Base-by-base conservation (phyloP, 2,797 vertebrate species). In the Cottoperca gobio region DNA sequence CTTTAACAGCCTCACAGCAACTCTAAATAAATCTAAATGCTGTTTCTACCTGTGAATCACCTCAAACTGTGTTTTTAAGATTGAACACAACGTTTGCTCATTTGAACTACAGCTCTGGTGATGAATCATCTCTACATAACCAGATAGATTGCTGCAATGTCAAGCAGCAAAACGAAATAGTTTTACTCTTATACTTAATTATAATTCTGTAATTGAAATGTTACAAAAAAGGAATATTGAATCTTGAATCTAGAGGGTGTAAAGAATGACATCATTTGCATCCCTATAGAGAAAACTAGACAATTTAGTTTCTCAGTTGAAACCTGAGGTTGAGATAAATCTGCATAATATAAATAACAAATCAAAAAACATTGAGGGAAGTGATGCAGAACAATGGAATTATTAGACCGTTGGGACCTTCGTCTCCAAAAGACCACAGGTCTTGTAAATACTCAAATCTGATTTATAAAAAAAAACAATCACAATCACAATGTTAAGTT, bases 341-440 rank as follows among this genome's bases (percentile, higher is more conserved):
- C 48, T 59, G 71, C 28, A 54, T 17, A 73, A 63, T 75, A 35
- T 24, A 43, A 37, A 64, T 59, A 83, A 26, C 35, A 70, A 57
- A 58, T 63, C 2, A 2, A 42, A 62, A 57, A 61, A 55, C 35
- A 66, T 16, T 37, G 53, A 21, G 21, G 40, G 9, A 54, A 69
- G 53, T 53, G 0, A 43, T 60, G 40, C 40, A 52, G 31, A 73
- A 64, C 52, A 65, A 43, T 28, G 31, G 31, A 60, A n/a, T 61
- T 52, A 66, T 57, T 24, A 43, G 42, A 17, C 35, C 31, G 12
- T n/a, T 37, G 49, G 59, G 48, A 43, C 21, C 23, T 42, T 52
- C 21, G 8, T 37, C 17, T 39, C 62, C 54, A 46, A 37, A 39
- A 61, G 10, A 55, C 23, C 8, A 28, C 16, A 11, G 4, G 10